A percentile compares a stretch with the other conserved stretches of the same genome.
Conservation (phyloP, 2,113 vertebrate genomes). For the Phrynosoma platyrhinos region DNA sequence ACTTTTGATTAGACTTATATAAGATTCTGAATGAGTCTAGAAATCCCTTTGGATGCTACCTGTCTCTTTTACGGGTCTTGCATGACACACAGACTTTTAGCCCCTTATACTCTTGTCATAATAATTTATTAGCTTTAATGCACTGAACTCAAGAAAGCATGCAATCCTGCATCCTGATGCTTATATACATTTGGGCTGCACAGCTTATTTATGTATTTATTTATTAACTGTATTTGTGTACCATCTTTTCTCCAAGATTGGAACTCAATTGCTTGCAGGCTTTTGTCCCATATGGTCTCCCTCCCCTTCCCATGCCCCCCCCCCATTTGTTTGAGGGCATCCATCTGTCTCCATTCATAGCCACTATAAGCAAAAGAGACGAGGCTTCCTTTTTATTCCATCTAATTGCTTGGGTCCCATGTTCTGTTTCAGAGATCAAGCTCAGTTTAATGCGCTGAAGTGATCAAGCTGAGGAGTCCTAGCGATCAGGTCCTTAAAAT, state of each 20-base stretch:
- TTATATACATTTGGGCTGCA: background rate
- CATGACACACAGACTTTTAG: background rate
- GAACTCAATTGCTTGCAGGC: background rate
- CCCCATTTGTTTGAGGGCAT: background rate
- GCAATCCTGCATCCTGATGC: background rate
- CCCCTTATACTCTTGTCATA: background rate
- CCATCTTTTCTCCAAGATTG: too few relatives aligned
- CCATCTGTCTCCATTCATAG: background rate
- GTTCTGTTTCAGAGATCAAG: background rate
- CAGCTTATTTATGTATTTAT: background rate
- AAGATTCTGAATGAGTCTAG: background rate
- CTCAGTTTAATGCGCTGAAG: background rate
- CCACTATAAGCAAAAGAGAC: background rate
- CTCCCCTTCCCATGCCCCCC: too few relatives aligned
- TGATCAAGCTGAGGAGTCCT: background rate
- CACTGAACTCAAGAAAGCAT: background rate
- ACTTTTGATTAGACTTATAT: background rate
- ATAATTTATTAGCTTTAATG: background rate
- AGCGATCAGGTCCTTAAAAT: background rate
- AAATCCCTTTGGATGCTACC: too few relatives aligned
- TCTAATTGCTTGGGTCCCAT: slow-evolving; percentile 11
- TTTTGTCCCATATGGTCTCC: slow-evolving; percentile 3
- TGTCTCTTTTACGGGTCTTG: background rate
- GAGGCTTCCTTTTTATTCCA: background rate
- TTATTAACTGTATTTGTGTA: too few relatives aligned